phyloP scores from a whole-genome alignment of 2,113 vertebrate genomes.

The Cacatua alba region DNA sequence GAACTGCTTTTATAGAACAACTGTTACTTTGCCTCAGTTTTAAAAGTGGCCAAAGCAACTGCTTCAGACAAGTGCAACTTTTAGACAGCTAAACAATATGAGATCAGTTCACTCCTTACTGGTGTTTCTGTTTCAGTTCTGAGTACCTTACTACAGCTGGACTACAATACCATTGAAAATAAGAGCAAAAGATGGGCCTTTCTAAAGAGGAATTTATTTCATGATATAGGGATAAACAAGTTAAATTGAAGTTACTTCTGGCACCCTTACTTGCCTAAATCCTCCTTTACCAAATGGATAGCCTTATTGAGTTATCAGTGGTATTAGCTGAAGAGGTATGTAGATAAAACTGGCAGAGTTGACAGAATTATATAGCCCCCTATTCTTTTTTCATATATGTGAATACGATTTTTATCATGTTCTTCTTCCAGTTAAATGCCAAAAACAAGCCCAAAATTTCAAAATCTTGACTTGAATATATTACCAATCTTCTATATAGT shows the following conservation, averaged over 20 bases:
- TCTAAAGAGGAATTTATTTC: neutral
- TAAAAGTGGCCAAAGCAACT: neutral
- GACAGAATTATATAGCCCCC: neutral
- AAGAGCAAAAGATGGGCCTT: neutral
- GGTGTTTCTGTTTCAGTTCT: neutral
- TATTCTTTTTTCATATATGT: neutral
- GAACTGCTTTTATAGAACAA: neutral
- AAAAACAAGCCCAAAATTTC: neutral
- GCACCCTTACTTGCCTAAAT: neutral
- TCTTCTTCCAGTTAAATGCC: neutral
- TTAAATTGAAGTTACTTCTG: neutral
- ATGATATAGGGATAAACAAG: neutral
- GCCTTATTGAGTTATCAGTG: neutral
- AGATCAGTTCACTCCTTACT: neutral
- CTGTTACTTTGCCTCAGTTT: neutral
- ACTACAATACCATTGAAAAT: neutral
- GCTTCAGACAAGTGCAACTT: neutral
- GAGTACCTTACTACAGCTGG: neutral
- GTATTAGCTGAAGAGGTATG: neutral
- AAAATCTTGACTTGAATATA: constrained; percentile 1
- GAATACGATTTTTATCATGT: neutral
- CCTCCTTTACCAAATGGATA: neutral
- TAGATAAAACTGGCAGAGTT: neutral
- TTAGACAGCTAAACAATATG: neutral
- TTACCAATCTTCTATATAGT: neutral